Evolutionary conservation across 2,888 invertebrate genomes (phyloP), one percentile per base, ranked within the genome.

Genomic region (Dione vanillae): DNA sequence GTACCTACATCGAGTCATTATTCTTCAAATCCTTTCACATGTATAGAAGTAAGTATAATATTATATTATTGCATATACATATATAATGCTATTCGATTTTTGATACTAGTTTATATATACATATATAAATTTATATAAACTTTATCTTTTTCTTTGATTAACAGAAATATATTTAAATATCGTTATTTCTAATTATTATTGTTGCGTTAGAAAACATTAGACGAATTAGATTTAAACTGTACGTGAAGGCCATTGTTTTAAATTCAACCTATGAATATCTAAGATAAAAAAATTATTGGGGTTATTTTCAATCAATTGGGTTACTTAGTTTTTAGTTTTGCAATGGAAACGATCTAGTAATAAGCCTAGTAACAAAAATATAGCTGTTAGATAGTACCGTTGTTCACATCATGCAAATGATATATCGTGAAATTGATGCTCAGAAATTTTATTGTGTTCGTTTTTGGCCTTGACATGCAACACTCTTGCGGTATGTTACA

Each of bases 21-120:
- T 64, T 64, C 47, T 64, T 10, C 49, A 14, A 45, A 40, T 64
- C 64, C 64, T 64, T 64, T 64, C 64, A 51, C 64, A 40, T 16
- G 12, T 51, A 51, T n/a, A 14, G 19, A 20, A 7, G 45, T 16
- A 35, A 35, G 35, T 43, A 9, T 27, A 0, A 27, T 27, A 27
- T n/a, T 59, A 43, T 58, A 19, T 7, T 52, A 58, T 0, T 56
- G 16, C 14, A 19, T 10, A 43, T 16, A 45, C 10, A 5, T 59
- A n/a, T 2, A 27, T 14, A 54, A 54, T 54, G 10, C 6, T 40
- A 56, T 56, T 37, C 7, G 7, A 40, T 1, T n/a, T 37, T 35
- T 6, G 9, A n/a, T 40, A 37, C 37, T 37, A 8, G 37, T 37
- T 37, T 37, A 7, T 37, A 7, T 37, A 37, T 37, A 37, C 37